A percentile compares a stretch with the other conserved stretches of the same genome.
Conservation (phyloP, 2,888 invertebrate genomes). For the Dorcus hopei region DNA sequence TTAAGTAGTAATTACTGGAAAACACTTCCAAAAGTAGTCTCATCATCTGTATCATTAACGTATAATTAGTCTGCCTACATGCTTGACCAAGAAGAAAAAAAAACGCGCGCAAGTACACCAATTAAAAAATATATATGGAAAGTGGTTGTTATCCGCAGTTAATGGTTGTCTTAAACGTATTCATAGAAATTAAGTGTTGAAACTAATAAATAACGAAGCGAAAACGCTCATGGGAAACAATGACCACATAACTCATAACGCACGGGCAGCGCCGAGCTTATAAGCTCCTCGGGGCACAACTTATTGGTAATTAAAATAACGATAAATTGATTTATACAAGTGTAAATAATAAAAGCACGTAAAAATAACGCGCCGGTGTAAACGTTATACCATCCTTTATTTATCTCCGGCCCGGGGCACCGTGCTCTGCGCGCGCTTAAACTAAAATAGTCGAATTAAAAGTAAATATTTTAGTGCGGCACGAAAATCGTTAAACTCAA, state of each 20-base stretch:
- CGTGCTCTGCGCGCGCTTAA: conserved; percentile 5
- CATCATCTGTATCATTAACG: background rate
- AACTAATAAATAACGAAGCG: conserved; percentile 19
- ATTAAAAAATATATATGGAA: conserved; percentile 1
- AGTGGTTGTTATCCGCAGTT: conserved; percentile 8
- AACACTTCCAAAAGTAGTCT: background rate
- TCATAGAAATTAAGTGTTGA: conserved; percentile 19
- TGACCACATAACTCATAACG: conserved; percentile 22
- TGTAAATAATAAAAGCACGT: conserved; percentile 23
- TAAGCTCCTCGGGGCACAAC: conserved; percentile 18
- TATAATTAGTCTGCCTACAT: background rate
- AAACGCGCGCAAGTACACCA: background rate
- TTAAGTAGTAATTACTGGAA: no score
- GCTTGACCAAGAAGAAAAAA: background rate
- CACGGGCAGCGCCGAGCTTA: conserved; percentile 22
- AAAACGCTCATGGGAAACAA: conserved; percentile 20
- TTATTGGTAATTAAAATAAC: conserved; percentile 30
- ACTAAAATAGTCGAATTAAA: conserved; percentile 9
- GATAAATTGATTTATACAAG: conserved; percentile 30
- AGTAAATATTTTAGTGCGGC: conserved; percentile 7
- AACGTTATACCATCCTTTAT: conserved; percentile 15
- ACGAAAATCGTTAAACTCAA: no score
- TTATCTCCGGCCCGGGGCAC: conserved; percentile 9
- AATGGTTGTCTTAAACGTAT: conserved; percentile 14
- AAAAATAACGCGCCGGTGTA: conserved; percentile 17